Percentiles rank a stretch among this genome's conserved stretches.
Evolutionary conservation across 2,113 vertebrate species (phyloP).

Genomic region (Chascanopsetta lugubris): DNA sequence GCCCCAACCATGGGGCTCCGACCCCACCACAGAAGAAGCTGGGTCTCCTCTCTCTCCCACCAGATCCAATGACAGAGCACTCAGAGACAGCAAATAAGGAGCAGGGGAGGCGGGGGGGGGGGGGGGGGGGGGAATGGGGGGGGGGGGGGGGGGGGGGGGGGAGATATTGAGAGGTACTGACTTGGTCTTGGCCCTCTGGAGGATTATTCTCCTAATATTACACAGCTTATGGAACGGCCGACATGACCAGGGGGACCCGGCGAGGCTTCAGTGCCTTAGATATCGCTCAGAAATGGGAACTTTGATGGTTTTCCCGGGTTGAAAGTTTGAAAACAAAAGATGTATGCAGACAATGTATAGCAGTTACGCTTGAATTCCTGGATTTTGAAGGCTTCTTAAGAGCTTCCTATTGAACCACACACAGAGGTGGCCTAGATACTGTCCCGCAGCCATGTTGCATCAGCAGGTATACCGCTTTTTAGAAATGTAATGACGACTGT

Average conservation of each 20-base stretch:
- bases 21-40: slow-evolving; percentile 60
- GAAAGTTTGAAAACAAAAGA: no score
- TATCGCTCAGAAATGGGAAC: slow-evolving; percentile 44
- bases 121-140: slow-evolving; percentile 51
- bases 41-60: slow-evolving; percentile 73
- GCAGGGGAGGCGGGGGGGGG: slow-evolving; percentile 56
- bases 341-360: no score
- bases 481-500: no score
- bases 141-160: no score
- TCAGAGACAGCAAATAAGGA: slow-evolving; percentile 55
- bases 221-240: slow-evolving; percentile 77
- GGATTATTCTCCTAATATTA: slow-evolving; percentile 85
- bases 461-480: no score
- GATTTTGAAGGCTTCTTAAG: no score
- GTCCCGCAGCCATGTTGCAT: no score
- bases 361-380: no score
- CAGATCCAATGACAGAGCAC: slow-evolving; percentile 78
- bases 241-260: slow-evolving; percentile 35
- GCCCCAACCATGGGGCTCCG: slow-evolving; percentile 44
- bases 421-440: no score
- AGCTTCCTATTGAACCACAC: no score
- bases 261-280: slow-evolving; percentile 57
- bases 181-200: slow-evolving; percentile 55
- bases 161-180: slow-evolving; percentile 67
- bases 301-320: slow-evolving; percentile 17